A percentile compares a stretch with the other conserved stretches of the same genome.
These are phyloP conservation scores for Percopsis omiscomaycus DNA, from an alignment of 2,797 vertebrate genomes.

Conservation along the genomic window DNA sequence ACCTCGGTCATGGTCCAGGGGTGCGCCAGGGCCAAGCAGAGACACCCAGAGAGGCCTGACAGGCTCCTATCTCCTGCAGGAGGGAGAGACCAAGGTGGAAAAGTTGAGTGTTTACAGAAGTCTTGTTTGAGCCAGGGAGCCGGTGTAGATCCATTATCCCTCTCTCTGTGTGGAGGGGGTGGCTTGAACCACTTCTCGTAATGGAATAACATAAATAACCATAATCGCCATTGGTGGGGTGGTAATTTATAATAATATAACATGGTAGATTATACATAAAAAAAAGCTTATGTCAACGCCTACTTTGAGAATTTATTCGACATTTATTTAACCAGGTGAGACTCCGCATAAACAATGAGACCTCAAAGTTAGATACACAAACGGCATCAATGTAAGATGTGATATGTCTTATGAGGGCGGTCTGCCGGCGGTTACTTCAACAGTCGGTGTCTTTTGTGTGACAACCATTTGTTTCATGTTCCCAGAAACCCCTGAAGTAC, in stretches of 20 bases:
- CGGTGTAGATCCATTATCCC: neutral
- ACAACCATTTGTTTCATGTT: slow-evolving; percentile 60
- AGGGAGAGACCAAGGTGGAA: slow-evolving; percentile 49
- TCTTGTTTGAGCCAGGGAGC: slow-evolving; percentile 58
- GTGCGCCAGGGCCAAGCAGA: slow-evolving; percentile 44
- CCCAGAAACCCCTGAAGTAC: slow-evolving; percentile 64
- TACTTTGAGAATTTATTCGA: too few relatives aligned
- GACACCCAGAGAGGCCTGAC: slow-evolving; percentile 40
- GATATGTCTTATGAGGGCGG: slow-evolving; percentile 52
- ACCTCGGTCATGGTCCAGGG: slow-evolving; percentile 52
- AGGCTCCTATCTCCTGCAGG: slow-evolving; percentile 50
- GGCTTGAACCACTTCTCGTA: too few relatives aligned
- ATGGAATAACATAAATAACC: too few relatives aligned
- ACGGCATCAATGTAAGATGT: neutral
- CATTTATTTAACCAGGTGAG: too few relatives aligned
- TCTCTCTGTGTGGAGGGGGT: too few relatives aligned
- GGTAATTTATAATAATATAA: too few relatives aligned
- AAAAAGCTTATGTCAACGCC: too few relatives aligned
- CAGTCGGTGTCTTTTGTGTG: slow-evolving; percentile 48
- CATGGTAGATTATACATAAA: too few relatives aligned
- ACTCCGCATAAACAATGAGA: too few relatives aligned
- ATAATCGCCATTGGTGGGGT: too few relatives aligned
- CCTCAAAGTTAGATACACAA: too few relatives aligned
- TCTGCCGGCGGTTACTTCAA: slow-evolving; percentile 66
- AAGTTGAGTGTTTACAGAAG: slow-evolving; percentile 60